These are phyloP conservation scores for Grus americana DNA, from an alignment of 2,113 vertebrate species.

Conservation along the genomic window DNA sequence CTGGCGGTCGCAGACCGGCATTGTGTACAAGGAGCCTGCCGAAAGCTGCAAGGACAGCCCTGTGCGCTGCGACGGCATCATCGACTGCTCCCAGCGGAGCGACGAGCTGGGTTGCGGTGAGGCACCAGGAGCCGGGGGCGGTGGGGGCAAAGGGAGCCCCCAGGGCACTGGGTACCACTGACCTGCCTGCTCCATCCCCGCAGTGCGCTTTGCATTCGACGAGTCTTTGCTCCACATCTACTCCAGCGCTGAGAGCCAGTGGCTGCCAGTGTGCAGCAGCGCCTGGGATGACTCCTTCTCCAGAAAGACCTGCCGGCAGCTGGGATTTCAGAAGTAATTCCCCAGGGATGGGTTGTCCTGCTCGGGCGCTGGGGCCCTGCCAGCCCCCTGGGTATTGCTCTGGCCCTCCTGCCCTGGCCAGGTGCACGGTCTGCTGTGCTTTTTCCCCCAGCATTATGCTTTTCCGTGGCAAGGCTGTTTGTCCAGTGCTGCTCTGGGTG, in stretches of 20 bases:
- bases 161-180: fast-evolving
- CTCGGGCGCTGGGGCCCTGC: fast-evolving
- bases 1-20: slow-evolving; percentile 67
- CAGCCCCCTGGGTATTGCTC: neutral
- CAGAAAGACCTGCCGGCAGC: slow-evolving; percentile 74
- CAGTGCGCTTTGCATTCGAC: slow-evolving; percentile 76
- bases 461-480: fast-evolving
- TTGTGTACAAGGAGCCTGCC: slow-evolving; percentile 71
- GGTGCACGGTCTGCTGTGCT: fast-evolving
- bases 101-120: slow-evolving; percentile 80
- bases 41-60: slow-evolving; percentile 69
- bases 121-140: fast-evolving
- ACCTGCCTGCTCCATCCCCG: neutral
- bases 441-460: neutral
- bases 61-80: slow-evolving; percentile 69
- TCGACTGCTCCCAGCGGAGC: slow-evolving; percentile 71
- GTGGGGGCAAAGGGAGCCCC: neutral
- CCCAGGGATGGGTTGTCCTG: neutral
- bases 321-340: slow-evolving; percentile 78
- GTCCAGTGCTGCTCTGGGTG: fast-evolving
- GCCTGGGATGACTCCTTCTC: slow-evolving; percentile 69
- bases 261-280: slow-evolving; percentile 76
- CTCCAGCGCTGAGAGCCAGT: slow-evolving; percentile 64
- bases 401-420: neutral
- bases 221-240: slow-evolving; percentile 77